phyloP scores from a whole-genome alignment of 2,888 invertebrate genomes.

The Pemphredon lugubris region DNA sequence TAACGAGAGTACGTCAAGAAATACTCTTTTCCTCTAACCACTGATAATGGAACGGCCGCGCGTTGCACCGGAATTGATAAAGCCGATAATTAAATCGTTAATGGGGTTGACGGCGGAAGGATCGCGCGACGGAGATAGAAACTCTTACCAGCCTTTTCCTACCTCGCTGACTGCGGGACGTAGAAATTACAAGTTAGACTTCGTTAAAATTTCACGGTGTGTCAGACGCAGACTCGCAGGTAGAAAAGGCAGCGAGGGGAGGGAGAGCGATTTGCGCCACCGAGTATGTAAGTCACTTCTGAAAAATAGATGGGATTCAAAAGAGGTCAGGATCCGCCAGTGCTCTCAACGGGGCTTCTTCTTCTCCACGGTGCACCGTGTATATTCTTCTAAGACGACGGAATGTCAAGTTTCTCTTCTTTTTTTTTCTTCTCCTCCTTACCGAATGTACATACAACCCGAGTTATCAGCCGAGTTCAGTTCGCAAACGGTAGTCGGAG shows the following conservation, averaged over 20 bases:
- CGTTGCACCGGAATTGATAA: not conserved
- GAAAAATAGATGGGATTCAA: constrained; percentile 56
- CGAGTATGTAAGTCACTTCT: constrained; percentile 21
- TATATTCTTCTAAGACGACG: too few species aligned
- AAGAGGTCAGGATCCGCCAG: constrained; percentile 28
- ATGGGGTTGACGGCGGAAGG: not conserved
- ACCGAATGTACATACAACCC: too few species aligned
- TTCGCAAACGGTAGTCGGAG: too few species aligned
- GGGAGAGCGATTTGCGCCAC: constrained; percentile 4
- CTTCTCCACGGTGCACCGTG: too few species aligned
- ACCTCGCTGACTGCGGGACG: constrained; percentile 21
- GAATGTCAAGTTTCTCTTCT: too few species aligned
- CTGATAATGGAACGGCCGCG: not conserved
- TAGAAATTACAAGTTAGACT: constrained; percentile 49
- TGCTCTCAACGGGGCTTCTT: not conserved
- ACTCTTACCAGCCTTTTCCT: constrained; percentile 20
- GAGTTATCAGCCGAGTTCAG: too few species aligned
- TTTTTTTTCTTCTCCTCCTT: too few species aligned
- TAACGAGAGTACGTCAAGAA: not conserved
- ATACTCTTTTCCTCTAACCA: too few species aligned
- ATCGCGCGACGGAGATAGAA: constrained; percentile 1
- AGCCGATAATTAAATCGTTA: constrained; percentile 9
- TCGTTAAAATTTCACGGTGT: constrained; percentile 62
- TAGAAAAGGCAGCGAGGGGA: not conserved
- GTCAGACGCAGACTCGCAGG: constrained; percentile 40